These are phyloP conservation scores for Pocillopora grandis DNA, from an alignment of 92 coral and sea anemone genomes.

Conservation along the genomic window DNA sequence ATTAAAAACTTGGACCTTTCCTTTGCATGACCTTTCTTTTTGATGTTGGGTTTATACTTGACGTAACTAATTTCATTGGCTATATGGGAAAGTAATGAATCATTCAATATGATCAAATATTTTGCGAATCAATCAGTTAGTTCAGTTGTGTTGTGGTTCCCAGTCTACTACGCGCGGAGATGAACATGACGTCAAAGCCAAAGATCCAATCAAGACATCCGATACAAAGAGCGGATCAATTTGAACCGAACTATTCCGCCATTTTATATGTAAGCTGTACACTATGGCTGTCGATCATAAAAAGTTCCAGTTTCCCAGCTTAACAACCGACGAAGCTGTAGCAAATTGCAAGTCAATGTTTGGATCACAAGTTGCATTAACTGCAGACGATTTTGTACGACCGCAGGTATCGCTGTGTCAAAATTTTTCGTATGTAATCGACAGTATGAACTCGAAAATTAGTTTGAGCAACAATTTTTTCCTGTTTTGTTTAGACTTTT, in stretches of 20 bases:
- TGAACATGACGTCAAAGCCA: slow-evolving; percentile 1
- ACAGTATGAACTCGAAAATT: too few relatives aligned
- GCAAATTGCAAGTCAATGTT: slow-evolving; percentile 62
- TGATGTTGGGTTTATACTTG: too few relatives aligned
- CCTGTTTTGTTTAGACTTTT: too few relatives aligned
- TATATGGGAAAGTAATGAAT: too few relatives aligned
- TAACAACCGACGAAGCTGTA: slow-evolving; percentile 76
- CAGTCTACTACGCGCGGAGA: not conserved
- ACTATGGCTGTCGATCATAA: slow-evolving; percentile 37
- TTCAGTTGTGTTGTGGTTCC: not conserved
- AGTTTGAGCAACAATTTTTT: too few relatives aligned
- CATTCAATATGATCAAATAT: too few relatives aligned
- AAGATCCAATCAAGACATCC: slow-evolving; percentile 26
- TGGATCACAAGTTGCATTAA: slow-evolving; percentile 57
- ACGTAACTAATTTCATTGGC: too few relatives aligned
- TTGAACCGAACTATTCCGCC: slow-evolving; percentile 34
- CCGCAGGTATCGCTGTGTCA: slow-evolving; percentile 60
- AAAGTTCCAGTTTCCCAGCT: slow-evolving; percentile 54
- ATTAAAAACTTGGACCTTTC: too few relatives aligned
- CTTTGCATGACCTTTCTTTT: too few relatives aligned
- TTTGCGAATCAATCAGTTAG: too few relatives aligned
- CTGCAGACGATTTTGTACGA: slow-evolving; percentile 65
- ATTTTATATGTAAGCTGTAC: not conserved
- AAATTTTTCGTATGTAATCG: not conserved
- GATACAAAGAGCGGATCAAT: slow-evolving; percentile 18